Evolutionary conservation across 2,888 invertebrate species (phyloP).

Genomic region (Rapana venosa): DNA sequence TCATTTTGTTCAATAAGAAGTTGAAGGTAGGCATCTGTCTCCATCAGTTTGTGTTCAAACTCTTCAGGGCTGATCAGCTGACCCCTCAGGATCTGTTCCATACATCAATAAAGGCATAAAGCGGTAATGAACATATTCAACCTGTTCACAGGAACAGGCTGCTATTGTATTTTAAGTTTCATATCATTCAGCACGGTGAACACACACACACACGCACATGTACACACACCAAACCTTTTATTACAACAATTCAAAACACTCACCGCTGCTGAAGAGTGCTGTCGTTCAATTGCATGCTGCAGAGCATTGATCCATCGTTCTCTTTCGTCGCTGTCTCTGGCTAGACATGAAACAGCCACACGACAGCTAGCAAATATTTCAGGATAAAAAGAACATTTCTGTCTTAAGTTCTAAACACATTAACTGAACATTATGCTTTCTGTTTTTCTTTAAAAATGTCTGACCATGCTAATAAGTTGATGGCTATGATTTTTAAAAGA

Average conservation of each 20-base stretch:
- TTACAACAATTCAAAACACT: not conserved
- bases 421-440: no score
- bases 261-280: conserved; percentile 8
- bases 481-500: no score
- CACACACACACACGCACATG: not conserved
- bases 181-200: not conserved
- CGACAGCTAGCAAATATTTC: no score
- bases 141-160: no score
- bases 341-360: conserved; percentile 77
- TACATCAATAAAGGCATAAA: no score
- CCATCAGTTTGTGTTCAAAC: conserved; percentile 93
- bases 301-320: conserved; percentile 97
- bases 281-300: conserved; percentile 86
- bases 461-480: no score
- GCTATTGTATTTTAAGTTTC: not conserved
- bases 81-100: not conserved
- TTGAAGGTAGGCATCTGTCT: conserved; percentile 97
- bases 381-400: no score
- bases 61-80: conserved; percentile 80
- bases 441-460: no score
- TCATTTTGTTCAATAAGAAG: conserved; percentile 95
- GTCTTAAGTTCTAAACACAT: no score
- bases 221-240: not conserved
- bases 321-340: conserved; percentile 94
- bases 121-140: no score